Evolutionary conservation across 2,888 invertebrate genomes (phyloP).

Genomic region (Pyrrhia umbra): DNA sequence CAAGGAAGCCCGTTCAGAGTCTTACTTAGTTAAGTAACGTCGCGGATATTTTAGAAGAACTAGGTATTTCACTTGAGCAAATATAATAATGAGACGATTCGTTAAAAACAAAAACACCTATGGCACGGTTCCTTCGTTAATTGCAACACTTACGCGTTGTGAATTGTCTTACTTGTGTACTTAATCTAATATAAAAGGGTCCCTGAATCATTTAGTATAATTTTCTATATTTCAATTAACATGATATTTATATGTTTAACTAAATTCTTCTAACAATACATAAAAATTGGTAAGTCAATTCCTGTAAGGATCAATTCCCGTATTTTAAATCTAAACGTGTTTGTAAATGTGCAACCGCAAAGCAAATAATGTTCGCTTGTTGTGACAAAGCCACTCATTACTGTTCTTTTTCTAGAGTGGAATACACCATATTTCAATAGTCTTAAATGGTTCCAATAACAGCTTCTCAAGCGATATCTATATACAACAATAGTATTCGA

Average conservation of each 20-base stretch:
- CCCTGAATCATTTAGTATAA: conserved; percentile 64
- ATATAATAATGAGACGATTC: conserved; percentile 72
- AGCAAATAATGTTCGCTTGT: conserved; percentile 19
- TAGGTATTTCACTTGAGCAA: conserved; percentile 81
- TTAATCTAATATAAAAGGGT: conserved; percentile 70
- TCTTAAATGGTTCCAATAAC: conserved; percentile 48
- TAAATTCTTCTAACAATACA: conserved; percentile 60
- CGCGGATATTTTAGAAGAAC: conserved; percentile 65
- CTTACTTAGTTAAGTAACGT: conserved; percentile 75
- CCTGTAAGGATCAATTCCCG: conserved; percentile 61
- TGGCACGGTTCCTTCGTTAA: conserved; percentile 88
- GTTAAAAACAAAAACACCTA: conserved; percentile 78
- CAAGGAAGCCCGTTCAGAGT: conserved; percentile 82
- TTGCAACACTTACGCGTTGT: conserved; percentile 66
- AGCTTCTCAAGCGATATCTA: conserved; percentile 47
- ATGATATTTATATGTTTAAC: conserved; percentile 56
- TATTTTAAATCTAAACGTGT: conserved; percentile 46
- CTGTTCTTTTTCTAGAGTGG: conserved; percentile 24
- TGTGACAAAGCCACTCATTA: conserved; percentile 38
- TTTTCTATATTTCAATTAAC: conserved; percentile 62
- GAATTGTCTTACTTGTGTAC: conserved; percentile 65
- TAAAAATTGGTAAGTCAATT: conserved; percentile 60
- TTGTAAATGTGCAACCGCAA: conserved; percentile 45
- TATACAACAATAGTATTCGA: conserved; percentile 57
- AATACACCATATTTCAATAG: conserved; percentile 23